Base-by-base conservation (phyloP, 2,888 invertebrate genomes). In the Agrochola lota region DNA sequence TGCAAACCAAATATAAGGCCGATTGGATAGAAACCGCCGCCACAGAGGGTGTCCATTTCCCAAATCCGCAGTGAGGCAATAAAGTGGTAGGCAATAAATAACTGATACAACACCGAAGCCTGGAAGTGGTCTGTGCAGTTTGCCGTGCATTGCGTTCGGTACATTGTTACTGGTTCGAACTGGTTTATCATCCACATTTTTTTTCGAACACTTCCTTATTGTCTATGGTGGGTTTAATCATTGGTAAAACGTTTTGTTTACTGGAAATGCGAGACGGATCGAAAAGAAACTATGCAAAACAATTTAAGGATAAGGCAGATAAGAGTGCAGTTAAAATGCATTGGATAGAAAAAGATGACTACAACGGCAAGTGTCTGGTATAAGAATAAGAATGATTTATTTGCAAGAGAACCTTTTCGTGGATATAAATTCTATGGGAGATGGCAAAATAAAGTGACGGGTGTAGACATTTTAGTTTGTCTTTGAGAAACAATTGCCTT, bases 1-100 rank as follows among this genome's bases (percentile, higher is more conserved):
- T 85, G 87, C 84, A 80, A 85, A 85, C 88, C 86, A 87, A 89
- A 88, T 87, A 86, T 86, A 86, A 85, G 87, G 87, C 82, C 87
- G 84, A 91, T 90, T 90, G 89, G 89, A 88, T 88, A 87, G 90
- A 86, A 84, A 88, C 87, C 78, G 82, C 87, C 81, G 81, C 89
- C 85, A 86, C 85, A 86, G 85, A 85, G 87, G 83, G 84, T 86
- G 85, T 88, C 89, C 85, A 84, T 87, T 88, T 80, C 85, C 89
- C 81, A 88, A 87, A 89, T 87, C 89, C 91, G 88, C 89, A 89
- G 87, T 81, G 85, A 85, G 80, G 88, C 89, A 86, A 91, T 87
- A 88, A 88, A 88, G 85, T 88, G 89, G 88, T 87, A 82, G 81
- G 85, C 74, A 83, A 88, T 94, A 93, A 94, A 94, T 93, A 94